Conservation (phyloP, 2,113 vertebrate species). For the Melozone crissalis region DNA sequence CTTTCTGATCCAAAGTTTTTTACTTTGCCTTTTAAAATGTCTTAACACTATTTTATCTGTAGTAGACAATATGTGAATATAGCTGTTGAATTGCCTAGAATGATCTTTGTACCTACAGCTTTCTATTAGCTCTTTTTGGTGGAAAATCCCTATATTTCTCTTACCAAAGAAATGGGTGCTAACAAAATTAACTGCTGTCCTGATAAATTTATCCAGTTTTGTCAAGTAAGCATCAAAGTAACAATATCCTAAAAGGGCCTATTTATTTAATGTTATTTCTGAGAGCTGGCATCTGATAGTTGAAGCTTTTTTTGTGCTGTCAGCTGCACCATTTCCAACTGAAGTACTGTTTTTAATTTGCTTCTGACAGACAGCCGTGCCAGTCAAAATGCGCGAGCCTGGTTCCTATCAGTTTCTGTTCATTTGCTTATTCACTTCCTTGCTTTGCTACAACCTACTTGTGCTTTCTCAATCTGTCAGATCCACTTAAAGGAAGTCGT, state of each 20-base stretch:
- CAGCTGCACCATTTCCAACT: constrained; percentile 28
- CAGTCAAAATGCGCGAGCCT: neutral
- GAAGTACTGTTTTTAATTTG: constrained; percentile 29
- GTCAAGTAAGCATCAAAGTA: constrained; percentile 19
- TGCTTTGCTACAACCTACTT: constrained; percentile 13
- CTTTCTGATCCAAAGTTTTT: neutral
- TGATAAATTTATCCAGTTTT: constrained; percentile 21
- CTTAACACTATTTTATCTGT: neutral
- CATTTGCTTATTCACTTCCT: constrained; percentile 29
- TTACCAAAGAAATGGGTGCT: neutral
- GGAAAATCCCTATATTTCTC: neutral
- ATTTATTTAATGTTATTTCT: constrained; percentile 35
- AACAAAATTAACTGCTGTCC: neutral
- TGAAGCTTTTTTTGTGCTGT: constrained; percentile 9
- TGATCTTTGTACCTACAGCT: neutral
- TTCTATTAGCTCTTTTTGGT: neutral
- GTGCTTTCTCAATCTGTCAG: constrained; percentile 23
- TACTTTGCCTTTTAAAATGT: neutral
- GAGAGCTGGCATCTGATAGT: constrained; percentile 5
- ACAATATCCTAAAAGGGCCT: neutral
- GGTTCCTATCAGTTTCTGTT: constrained; percentile 14
- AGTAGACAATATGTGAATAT: neutral
- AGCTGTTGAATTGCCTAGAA: neutral
- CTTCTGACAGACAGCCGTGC: neutral
- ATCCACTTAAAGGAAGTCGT: neutral